phyloP scores from a whole-genome alignment of 2,113 vertebrate species.

The Scopus umbretta region DNA sequence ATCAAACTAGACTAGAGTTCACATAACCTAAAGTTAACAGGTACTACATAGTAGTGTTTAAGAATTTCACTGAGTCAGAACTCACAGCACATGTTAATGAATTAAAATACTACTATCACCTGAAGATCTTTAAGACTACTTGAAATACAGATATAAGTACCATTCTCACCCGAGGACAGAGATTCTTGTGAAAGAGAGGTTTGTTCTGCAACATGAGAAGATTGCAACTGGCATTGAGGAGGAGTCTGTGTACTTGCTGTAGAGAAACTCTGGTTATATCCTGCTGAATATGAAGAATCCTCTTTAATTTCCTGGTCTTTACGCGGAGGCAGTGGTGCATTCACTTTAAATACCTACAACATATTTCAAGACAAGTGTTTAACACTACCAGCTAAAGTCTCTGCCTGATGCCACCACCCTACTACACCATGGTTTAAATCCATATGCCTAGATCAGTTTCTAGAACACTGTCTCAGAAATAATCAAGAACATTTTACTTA shows the following conservation, averaged over 20 bases:
- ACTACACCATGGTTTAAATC: not conserved
- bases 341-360: constrained; percentile 84
- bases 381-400: not conserved
- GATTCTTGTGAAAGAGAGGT: constrained; percentile 70
- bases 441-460: not conserved
- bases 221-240: constrained; percentile 78
- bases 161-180: constrained; percentile 66
- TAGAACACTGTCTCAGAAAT: not conserved
- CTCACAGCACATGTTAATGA: not conserved
- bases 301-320: constrained; percentile 79
- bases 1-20: not conserved
- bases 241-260: constrained; percentile 91
- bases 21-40: not conserved
- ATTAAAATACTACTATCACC: not conserved
- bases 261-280: constrained; percentile 76
- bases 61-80: not conserved
- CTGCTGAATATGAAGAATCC: constrained; percentile 68
- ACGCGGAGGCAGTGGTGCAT: constrained; percentile 75
- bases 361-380: not conserved
- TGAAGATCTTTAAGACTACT: not conserved
- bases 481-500: not conserved
- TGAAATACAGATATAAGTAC: not conserved
- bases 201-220: constrained; percentile 73
- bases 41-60: not conserved
- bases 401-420: not conserved